Evolutionary conservation across 2,113 vertebrate species (phyloP).

Genomic region (Gasterosteus nipponicus): DNA sequence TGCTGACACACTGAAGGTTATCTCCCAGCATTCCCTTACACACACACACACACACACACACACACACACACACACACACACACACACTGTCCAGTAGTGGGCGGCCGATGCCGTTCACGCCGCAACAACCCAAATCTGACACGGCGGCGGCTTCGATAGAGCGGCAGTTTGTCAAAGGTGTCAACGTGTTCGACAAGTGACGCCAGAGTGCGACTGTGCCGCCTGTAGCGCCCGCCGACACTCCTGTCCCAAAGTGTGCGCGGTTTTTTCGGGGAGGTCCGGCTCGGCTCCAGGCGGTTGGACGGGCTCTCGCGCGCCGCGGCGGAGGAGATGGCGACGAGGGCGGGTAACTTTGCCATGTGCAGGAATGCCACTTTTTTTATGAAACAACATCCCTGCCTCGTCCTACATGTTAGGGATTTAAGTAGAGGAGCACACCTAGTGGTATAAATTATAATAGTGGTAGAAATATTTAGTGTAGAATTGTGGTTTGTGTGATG

Average conservation of each 20-base stretch:
- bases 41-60: constrained; percentile 25
- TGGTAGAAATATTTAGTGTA: too few species aligned
- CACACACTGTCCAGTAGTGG: constrained; percentile 16
- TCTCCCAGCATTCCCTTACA: constrained; percentile 60
- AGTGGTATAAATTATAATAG: too few species aligned
- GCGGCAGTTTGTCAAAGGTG: constrained; percentile 28
- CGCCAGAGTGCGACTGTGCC: neutral
- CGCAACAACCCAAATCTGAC: constrained; percentile 38
- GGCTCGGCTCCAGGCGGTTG: constrained; percentile 12
- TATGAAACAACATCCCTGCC: too few species aligned
- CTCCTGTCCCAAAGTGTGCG: constrained; percentile 3
- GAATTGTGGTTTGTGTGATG: too few species aligned
- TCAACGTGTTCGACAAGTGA: constrained; percentile 38
- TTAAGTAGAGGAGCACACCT: too few species aligned
- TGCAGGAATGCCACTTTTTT: too few species aligned
- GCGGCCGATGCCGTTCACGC: constrained; percentile 30
- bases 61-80: neutral
- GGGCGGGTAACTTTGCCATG: too few species aligned
- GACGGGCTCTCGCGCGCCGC: neutral
- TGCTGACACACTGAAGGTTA: constrained; percentile 73
- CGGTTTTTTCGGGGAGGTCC: constrained; percentile 13
- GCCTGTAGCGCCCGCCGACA: constrained; percentile 17
- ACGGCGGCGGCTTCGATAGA: constrained; percentile 19
- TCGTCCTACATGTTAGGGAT: too few species aligned
- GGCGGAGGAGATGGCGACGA: neutral